Base-by-base conservation (phyloP, 2,888 invertebrate genomes). In the Aromia moschata region DNA sequence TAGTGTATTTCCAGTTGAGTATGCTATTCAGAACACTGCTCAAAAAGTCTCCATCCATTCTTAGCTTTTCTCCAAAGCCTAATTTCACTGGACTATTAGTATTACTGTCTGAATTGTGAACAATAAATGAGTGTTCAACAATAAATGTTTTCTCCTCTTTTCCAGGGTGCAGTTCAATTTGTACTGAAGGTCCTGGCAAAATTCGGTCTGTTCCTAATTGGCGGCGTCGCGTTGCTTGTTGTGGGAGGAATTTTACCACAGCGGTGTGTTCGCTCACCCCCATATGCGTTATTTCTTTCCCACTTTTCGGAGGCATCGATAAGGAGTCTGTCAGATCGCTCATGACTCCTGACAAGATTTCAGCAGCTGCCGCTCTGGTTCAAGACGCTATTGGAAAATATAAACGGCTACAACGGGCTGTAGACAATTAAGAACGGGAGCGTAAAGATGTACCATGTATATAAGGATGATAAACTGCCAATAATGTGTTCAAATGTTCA, bases 321-420 rank as follows among this genome's bases (percentile, higher is more conserved):
- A 77, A 79, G 36, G 82, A 83, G 67, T 81, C 87, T 56, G 84
- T 88, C 76, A 81, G 86, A 15, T 76, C 84, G 0, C 77, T 85
- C 7, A 83, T 88, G 65, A 85, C 84, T 0, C 84, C 86, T 0
- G 87, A 88, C 41, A 82, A 83, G 25, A 81, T 89, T 30, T 83
- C 86, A 18, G 79, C 82, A 1, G 85, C 87, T 0, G 85, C 87
- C 1, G 81, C 83, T 4, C 83, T 88, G 37, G 85, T 89, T 1
- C 84, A 85, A 68, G 84, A 82, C 30, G 88, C 88, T 2, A 83
- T 89, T 53, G 84, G 86, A 49, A 87, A 87, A 71, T 89, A 87
- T 70, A 79, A 81, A 59, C 67, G 77, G 37, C 56, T 81, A 16
- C 80, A 80, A 61, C 64, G 75, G 47, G 72, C 69, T 9, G 59